Base-by-base conservation (phyloP, 2,113 vertebrate genomes). In the Sarotherodon lohbergeri region DNA sequence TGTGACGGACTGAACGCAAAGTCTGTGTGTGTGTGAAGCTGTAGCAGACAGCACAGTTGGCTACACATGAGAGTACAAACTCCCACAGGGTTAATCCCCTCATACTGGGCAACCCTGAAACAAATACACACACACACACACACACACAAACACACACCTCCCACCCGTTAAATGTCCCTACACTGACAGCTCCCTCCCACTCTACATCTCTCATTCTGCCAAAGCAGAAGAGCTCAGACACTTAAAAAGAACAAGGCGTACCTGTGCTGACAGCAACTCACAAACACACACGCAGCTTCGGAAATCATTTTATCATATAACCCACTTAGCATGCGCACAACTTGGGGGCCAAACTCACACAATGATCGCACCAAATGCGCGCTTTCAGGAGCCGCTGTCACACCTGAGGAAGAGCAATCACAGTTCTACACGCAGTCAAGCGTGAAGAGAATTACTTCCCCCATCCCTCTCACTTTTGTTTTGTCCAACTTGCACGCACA, bases 141-240 rank as follows among this genome's bases (percentile, higher is more conserved):
- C 50, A 46, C 24, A 56, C 79, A 61, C 56, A 78, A 22, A 76
- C 80, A 86, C 83, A 89, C 48, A 80, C 17, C 80, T 84, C 86
- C 83, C 79, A 85, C 86, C 54, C 66, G 19, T 80, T 93, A 86
- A 88, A 88, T 89, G 89, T 92, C 90, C 89, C 80, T 63, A 34
- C 86, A 43, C 86, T 90, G 91, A 93, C 92, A 90, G 90, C 91
- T 91, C 86, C 86, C 85, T 91, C 91, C 91, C 83, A 89, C 92
- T 85, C 90, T 59, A 73, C 34, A 59, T 55, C 52, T 50, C 86
- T 80, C 80, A 7, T 80, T 39, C 81, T 82, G 84, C 87, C 90
- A 90, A 90, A 88, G 39, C 46, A 54, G 66, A 71, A 39, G 50
- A 88, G 89, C 83, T 73, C 78, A 82, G 61, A 87, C 88, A 66